A percentile compares a stretch with the other conserved stretches of the same genome.
phyloP scores from a whole-genome alignment of 1,140 invertebrate genomes.

The Phortica variegata region DNA sequence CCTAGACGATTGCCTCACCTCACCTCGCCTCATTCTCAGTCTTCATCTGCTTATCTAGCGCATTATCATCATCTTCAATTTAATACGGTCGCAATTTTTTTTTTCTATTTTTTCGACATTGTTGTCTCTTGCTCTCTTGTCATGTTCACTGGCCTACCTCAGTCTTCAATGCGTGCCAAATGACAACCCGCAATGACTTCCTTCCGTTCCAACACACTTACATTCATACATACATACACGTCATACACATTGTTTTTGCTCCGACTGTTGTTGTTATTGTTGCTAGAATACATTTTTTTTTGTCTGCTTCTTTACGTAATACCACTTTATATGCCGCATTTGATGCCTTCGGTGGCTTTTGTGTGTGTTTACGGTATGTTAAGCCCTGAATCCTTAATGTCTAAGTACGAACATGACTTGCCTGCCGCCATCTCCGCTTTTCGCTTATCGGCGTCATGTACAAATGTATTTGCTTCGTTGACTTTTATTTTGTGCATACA shows the following conservation, averaged over 20 bases:
- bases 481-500: constrained; percentile 52
- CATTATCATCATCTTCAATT: constrained; percentile 56
- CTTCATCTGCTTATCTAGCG: constrained; percentile 32
- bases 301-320: constrained; percentile 37
- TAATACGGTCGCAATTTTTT: constrained; percentile 51
- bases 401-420: constrained; percentile 23
- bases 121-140: background rate
- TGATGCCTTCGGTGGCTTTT: constrained; percentile 55
- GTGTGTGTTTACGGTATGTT: constrained; percentile 48
- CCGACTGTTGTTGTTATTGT: constrained; percentile 4
- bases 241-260: background rate
- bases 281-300: too few species aligned
- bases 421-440: background rate
- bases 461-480: constrained; percentile 53
- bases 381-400: constrained; percentile 51
- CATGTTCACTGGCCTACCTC: background rate
- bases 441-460: constrained; percentile 30
- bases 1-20: background rate
- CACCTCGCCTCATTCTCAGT: constrained; percentile 1
- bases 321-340: constrained; percentile 54
- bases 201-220: constrained; percentile 32
- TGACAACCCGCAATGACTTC: constrained; percentile 23
- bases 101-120: background rate
- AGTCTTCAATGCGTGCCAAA: constrained; percentile 1
- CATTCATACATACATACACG: background rate